phyloP scores from a whole-genome alignment of 2,888 invertebrate genomes.

The Dicyrtoma fusca region DNA sequence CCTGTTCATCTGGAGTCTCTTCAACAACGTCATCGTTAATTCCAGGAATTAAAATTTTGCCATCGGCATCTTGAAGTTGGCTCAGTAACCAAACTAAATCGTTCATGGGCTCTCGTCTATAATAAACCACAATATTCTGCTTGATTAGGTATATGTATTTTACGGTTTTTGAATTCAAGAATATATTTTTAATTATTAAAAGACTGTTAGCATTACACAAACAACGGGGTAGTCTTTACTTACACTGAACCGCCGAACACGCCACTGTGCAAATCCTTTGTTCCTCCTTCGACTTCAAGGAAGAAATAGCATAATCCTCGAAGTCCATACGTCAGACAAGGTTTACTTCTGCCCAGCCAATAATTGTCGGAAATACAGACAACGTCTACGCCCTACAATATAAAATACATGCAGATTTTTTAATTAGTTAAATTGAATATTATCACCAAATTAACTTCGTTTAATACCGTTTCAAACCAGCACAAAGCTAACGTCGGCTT shows the following conservation, averaged over 20 bases:
- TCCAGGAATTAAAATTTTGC: constrained; percentile 83
- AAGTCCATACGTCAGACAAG: constrained; percentile 95
- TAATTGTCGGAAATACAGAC: constrained; percentile 99
- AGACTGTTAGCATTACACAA: too few species aligned
- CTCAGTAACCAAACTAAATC: constrained; percentile 86
- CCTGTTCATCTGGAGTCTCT: constrained; percentile 70
- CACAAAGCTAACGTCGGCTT: not conserved
- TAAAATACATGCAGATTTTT: not conserved
- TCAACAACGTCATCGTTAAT: constrained; percentile 82
- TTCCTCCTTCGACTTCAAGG: constrained; percentile 82
- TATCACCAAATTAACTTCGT: too few species aligned
- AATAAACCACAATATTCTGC: too few species aligned
- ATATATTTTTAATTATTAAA: not conserved
- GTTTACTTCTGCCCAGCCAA: constrained; percentile 94
- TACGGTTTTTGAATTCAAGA: not conserved
- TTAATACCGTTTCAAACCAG: too few species aligned
- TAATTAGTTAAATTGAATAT: too few species aligned
- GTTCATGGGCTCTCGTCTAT: constrained; percentile 66
- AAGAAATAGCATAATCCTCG: constrained; percentile 91
- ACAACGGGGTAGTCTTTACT: too few species aligned
- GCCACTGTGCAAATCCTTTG: constrained; percentile 94
- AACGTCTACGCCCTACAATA: constrained; percentile 74
- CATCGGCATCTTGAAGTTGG: constrained; percentile 80
- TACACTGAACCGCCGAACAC: constrained; percentile 92
- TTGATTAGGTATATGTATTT: not conserved